Conservation (phyloP, 1,140 invertebrate species). For the Drosophila pachea region DNA sequence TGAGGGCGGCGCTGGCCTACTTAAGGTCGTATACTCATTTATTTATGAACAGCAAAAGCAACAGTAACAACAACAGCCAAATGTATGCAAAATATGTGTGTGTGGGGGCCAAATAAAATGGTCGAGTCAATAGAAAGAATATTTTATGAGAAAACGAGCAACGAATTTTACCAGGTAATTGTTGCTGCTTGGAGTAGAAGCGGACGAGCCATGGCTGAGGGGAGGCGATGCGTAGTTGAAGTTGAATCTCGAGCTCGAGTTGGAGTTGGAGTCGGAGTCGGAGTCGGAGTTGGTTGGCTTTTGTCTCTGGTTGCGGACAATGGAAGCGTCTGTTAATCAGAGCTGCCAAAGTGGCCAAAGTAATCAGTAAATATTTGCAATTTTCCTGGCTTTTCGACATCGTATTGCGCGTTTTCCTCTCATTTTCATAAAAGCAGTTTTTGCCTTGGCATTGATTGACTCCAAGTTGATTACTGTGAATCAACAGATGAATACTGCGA, state of each 20-base stretch:
- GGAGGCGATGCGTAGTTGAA: too few relatives aligned
- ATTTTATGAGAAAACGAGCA: conserved; percentile 38
- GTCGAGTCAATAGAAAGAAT: conserved; percentile 32
- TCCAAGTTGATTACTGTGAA: too few relatives aligned
- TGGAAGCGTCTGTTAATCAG: conserved; percentile 59
- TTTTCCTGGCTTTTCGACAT: conserved; percentile 34
- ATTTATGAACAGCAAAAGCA: conserved; percentile 40
- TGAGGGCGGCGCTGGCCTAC: conserved; percentile 5
- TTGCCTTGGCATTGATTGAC: conserved; percentile 26
- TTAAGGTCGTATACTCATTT: conserved; percentile 60
- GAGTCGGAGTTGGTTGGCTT: conserved; percentile 2
- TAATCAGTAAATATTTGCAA: conserved; percentile 71
- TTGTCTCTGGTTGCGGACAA: conserved; percentile 41
- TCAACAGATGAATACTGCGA: too few relatives aligned
- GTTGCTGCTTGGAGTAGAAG: neutral
- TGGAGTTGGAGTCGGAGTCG: too few relatives aligned
- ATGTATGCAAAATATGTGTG: conserved; percentile 47
- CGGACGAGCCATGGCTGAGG: neutral
- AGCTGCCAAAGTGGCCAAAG: conserved; percentile 51
- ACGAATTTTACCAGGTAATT: conserved; percentile 9
- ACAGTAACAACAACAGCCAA: neutral
- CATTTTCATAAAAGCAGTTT: conserved; percentile 63
- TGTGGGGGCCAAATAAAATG: conserved; percentile 26
- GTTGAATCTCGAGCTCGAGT: too few relatives aligned
- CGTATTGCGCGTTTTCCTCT: conserved; percentile 37